Base-by-base conservation (phyloP, 1,140 invertebrate genomes). In the Hycleus cichorii region DNA sequence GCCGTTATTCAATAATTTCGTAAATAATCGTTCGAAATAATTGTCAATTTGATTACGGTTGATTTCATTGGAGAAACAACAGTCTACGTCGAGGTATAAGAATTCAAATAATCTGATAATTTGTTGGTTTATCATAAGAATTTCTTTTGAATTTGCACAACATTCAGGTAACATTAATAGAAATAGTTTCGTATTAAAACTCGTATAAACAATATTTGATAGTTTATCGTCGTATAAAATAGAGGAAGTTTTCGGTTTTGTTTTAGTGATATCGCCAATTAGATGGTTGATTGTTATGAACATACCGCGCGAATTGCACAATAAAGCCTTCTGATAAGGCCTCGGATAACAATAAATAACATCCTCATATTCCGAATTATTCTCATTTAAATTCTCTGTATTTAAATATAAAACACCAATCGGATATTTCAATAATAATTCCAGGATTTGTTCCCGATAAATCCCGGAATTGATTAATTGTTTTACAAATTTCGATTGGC, bases 281-380 rank as follows among this genome's bases (percentile, higher is more conserved):
- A 87, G 77, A 69, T 86, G 84, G 71, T 83, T 82, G 9, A 87
- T 71, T 3, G 85, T 87, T 25, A 86, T 77, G 72, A 84, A 87
- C 40, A 83, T 80, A 39, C 85, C 85, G 69, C 82, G 78, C 6
- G 79, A 78, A 26, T 75, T 75, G 52, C 78, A 81, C n/a, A 87
- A 68, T 59, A 75, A 71, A 58, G 79, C 82, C 68, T 82, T 82
- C 64, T 74, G 79, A 44, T 79, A 77, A 0, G 81, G 81, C 61
- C 77, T 76, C 3, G 85, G 85, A 74, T 81, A 87, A 48, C 80
- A 82, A 67, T 87, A 88, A 3, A 84, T 57, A 3, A 87, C 77
- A 49, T 81, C 82, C 68, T 86, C 81, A 57, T 81, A 77, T 68
- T 86, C 83, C 61, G 80, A 77, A 58, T 77, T 80, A 49, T 74